Conservation (phyloP, 2,113 vertebrate species). For the Notiomystis cincta region DNA sequence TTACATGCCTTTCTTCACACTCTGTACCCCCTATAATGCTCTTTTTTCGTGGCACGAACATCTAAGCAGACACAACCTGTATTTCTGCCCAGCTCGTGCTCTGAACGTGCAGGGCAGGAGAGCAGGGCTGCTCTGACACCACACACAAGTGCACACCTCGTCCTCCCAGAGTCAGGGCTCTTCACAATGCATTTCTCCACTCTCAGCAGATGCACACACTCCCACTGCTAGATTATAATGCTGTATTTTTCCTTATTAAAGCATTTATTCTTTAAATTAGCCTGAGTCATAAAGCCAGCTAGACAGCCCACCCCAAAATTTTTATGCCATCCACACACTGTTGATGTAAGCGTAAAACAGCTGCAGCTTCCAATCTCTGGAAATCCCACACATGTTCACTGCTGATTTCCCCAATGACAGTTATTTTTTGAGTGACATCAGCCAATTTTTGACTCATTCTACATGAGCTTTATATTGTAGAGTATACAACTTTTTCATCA, state of each 20-base stretch:
- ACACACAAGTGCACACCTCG: rapidly evolving
- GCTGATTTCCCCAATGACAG: background rate
- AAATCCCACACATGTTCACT: background rate
- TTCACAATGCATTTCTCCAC: background rate
- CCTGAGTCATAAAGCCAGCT: background rate
- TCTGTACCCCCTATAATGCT: background rate
- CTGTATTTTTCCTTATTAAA: background rate
- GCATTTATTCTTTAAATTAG: background rate
- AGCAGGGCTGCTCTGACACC: background rate
- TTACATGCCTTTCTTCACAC: background rate
- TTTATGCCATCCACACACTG: background rate
- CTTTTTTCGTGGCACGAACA: background rate
- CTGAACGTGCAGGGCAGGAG: background rate
- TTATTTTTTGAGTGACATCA: background rate
- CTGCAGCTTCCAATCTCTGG: background rate
- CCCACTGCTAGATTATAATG: background rate
- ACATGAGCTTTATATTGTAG: background rate
- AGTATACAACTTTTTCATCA: background rate
- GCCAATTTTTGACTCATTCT: background rate
- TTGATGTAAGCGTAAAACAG: background rate
- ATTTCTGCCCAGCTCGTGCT: background rate
- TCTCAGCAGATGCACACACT: background rate
- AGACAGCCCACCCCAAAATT: background rate
- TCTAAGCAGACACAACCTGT: background rate
- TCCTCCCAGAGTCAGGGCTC: background rate